Evolutionary conservation across 2,113 vertebrate genomes (phyloP), one percentile per base, ranked within the genome.

Genomic region (Leucosticte australis): DNA sequence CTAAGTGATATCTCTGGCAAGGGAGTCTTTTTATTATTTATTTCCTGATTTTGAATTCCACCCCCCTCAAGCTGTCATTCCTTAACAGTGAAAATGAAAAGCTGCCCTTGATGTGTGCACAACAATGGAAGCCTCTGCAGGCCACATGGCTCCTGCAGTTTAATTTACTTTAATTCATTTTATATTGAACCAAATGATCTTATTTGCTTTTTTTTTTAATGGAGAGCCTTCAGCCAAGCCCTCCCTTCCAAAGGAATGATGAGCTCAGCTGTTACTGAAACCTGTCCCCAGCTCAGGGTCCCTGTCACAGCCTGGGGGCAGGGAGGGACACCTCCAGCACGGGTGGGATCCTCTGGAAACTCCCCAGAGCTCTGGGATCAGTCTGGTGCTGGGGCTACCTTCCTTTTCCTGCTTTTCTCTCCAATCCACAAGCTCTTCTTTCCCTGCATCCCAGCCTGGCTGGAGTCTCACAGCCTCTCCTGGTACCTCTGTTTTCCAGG

Each of bases 131-230:
- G 95, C 94, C 70, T 92, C 91, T 82, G 89, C 91, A 92, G 76
- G 95, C 97, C 98, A 97, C 98, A 98, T 98, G 98, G 97, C 97
- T 97, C 93, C 90, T 89, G 60, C 97, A 91, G 94, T 98, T 98
- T 98, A 98, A 98, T 98, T 98, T 98, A 96, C 96, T 96, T 97
- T 97, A 98, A 98, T 98, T 98, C 97, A 95, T 98, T 98, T 98
- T 97, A 95, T 94, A 97, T 98, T 97, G 98, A 98, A 98, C 97
- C 79, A 97, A 98, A 98, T 96, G 97, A 98, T 98, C 96, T 97
- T 93, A 89, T 94, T 92, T 96, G 89, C 84, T 73, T 97, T 97
- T 73, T 97, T 97, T 97, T 97, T 96, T 96, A 98, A 98, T 98
- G 97, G 97, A 96, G 94, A 97, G 87, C 92, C 83, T 97, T 97